Conservation (phyloP, 2,888 invertebrate genomes). For the Leptinotarsa peninsularis region DNA sequence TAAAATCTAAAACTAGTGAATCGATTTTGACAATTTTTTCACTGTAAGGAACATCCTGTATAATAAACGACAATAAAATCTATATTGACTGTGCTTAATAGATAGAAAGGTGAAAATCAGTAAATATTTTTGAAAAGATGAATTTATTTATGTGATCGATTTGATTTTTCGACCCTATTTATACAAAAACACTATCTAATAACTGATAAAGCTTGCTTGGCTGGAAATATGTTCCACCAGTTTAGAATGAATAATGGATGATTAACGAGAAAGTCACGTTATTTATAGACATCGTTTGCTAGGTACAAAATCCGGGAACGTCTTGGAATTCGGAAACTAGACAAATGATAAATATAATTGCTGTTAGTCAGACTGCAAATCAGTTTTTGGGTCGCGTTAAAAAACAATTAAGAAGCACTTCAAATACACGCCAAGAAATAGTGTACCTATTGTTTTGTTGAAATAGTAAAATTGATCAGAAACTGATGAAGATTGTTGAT, state of each 20-base stretch:
- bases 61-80: too few species aligned
- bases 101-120: too few species aligned
- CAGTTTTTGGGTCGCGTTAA: neutral
- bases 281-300: slow-evolving; percentile 21
- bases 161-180: too few species aligned
- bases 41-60: too few species aligned
- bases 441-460: too few species aligned
- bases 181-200: neutral
- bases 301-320: slow-evolving; percentile 8
- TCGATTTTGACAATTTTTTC: too few species aligned
- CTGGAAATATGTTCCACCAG: neutral
- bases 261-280: slow-evolving; percentile 20
- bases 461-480: too few species aligned
- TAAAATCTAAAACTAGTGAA: too few species aligned
- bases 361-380: slow-evolving; percentile 18
- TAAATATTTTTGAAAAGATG: too few species aligned
- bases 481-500: too few species aligned
- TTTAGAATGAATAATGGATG: slow-evolving; percentile 14
- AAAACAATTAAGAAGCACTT: neutral
- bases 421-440: neutral
- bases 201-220: neutral
- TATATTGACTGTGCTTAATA: too few species aligned
- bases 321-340: slow-evolving; percentile 22
- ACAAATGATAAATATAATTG: slow-evolving; percentile 21
- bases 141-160: too few species aligned